Base-by-base conservation (phyloP, 2,888 invertebrate species). In the Thymelicus sylvestris region DNA sequence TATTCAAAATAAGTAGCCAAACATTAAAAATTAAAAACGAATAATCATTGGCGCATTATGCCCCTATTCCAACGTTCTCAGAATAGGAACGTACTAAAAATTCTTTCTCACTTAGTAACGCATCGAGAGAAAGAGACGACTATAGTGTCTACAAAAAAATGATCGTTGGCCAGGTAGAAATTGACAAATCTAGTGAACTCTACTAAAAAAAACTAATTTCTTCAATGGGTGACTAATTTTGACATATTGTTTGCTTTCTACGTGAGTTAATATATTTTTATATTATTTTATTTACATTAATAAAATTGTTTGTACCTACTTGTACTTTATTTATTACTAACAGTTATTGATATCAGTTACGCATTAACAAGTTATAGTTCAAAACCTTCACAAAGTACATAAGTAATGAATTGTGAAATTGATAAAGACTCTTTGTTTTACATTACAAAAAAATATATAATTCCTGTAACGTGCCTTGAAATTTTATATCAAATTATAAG, bases 91-190 rank as follows among this genome's bases (percentile, higher is more conserved):
- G 74, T 76, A 74, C 73, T 71, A 66, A 66, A 66, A 59, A 71
- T 61, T 61, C 69, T 61, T 66, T 66, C 69, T 65, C 69, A 41
- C 64, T 65, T 65, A 65, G 66, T 66, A 41, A 66, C 47, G 66
- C 62, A 38, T 44, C 66, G 80, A 78, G 74, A 67, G 80, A 80
- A 81, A 81, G 74, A 74, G 78, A 76, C 15, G 62, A 73, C 72
- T 62, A 67, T 71, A 74, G 64, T 73, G 59, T 73, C 77, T 76
- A 73, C 75, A 79, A 79, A 82, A 81, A 84, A 82, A 83, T 61
- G 31, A 81, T 80, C 80, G 76, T 77, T 76, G 80, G 80, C 81
- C 84, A 85, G 84, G 85, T 86, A 84, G 79, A 81, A 80, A 81
- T 79, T 80, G 77, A 79, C 78, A 81, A 80, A 79, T 78, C 77